Conservation (phyloP, 2,888 invertebrate genomes). For the Marasmarcha lunaedactyla region DNA sequence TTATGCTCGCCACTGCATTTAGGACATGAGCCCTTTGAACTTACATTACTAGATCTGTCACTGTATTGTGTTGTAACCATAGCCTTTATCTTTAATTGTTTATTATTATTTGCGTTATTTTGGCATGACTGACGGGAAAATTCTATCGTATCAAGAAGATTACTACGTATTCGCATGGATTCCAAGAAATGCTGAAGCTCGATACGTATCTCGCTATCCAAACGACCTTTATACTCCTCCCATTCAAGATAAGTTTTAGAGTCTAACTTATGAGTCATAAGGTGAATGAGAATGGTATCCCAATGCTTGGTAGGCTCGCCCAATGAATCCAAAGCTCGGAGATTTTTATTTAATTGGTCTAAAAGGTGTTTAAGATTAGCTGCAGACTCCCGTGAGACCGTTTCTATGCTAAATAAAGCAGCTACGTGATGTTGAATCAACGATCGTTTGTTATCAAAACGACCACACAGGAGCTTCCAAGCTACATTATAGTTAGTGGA, state of each 20-base stretch:
- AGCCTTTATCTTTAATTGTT: background rate
- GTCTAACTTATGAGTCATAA: slow-evolving; percentile 5
- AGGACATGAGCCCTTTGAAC: background rate
- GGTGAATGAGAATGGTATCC: slow-evolving; percentile 8
- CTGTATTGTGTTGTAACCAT: background rate
- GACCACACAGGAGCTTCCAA: no score
- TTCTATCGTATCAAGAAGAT: background rate
- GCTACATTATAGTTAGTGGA: no score
- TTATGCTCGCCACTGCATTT: background rate
- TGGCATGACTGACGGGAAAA: background rate
- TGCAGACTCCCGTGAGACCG: no score
- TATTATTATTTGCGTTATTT: background rate
- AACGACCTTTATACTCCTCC: slow-evolving; percentile 4
- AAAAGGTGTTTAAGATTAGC: slow-evolving; percentile 13
- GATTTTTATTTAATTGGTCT: slow-evolving; percentile 18
- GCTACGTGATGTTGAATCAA: no score
- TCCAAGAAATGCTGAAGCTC: background rate
- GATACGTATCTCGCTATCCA: background rate
- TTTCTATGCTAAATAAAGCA: no score
- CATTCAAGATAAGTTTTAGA: slow-evolving; percentile 4
- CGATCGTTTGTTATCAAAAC: no score
- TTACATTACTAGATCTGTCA: no score
- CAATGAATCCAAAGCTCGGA: slow-evolving; percentile 15
- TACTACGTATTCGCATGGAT: background rate
- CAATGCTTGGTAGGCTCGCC: slow-evolving; percentile 15